Evolutionary conservation across 2,797 vertebrate species (phyloP).

Genomic region (Cephalopachus bancanus): DNA sequence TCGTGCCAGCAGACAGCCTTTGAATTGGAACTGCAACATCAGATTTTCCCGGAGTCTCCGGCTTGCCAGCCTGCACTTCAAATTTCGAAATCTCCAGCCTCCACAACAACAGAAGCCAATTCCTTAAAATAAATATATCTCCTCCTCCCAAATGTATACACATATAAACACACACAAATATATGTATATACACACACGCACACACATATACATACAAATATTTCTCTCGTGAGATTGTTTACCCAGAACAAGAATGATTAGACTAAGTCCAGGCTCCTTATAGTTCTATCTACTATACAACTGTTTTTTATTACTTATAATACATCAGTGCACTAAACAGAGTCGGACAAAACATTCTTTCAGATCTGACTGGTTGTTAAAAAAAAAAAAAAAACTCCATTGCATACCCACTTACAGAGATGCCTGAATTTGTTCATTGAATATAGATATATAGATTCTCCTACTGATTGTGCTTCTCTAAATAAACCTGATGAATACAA

Average conservation of each 20-base stretch:
- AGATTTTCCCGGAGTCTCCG: neutral
- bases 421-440: neutral
- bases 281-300: neutral
- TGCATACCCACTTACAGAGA: neutral
- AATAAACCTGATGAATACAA: neutral
- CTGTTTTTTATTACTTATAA: neutral
- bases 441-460: neutral
- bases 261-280: neutral
- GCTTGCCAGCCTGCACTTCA: neutral
- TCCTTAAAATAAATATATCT: neutral
- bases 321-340: neutral
- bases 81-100: neutral
- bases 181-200: too few relatives aligned
- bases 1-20: neutral
- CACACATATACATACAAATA: too few relatives aligned
- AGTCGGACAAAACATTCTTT: neutral
- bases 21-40: neutral
- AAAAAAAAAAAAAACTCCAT: neutral
- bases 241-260: neutral
- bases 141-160: neutral
- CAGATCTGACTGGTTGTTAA: neutral
- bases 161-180: too few relatives aligned
- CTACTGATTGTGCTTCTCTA: neutral
- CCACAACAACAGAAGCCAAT: neutral
- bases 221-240: neutral